phyloP scores from a whole-genome alignment of 2,113 vertebrate species.

The Pontoporia blainvillei region DNA sequence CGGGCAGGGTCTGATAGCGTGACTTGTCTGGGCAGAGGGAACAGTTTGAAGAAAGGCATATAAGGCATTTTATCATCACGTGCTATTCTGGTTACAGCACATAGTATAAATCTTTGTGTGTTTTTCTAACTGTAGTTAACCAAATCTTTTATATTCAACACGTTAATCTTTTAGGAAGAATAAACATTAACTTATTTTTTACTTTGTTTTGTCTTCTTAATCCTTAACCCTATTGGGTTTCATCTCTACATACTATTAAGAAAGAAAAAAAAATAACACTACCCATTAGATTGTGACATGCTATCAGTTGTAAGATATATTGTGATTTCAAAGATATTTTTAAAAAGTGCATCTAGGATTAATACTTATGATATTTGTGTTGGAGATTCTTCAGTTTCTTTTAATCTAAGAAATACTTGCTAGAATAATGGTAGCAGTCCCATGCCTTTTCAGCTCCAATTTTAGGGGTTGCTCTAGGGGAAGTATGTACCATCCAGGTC shows the following conservation, averaged over 20 bases:
- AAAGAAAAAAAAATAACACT: neutral
- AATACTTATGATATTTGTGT: neutral
- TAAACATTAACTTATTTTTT: neutral
- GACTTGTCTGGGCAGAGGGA: neutral
- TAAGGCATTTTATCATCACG: too few species aligned
- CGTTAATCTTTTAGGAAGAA: neutral
- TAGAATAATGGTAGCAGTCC: neutral
- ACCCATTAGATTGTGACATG: neutral
- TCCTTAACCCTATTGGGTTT: neutral
- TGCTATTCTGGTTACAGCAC: neutral
- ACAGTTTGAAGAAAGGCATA: rapidly evolving
- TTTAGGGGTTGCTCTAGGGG: neutral
- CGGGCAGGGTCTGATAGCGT: rapidly evolving
- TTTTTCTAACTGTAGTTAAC: neutral
- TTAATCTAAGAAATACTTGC: neutral
- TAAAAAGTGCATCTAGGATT: neutral
- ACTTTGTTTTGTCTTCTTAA: neutral
- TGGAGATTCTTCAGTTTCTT: neutral
- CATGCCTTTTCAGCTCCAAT: neutral
- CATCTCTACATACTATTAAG: neutral
- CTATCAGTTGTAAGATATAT: neutral
- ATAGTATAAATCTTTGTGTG: neutral
- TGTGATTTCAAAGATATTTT: neutral
- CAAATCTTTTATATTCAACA: neutral
- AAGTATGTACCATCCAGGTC: neutral